A percentile compares a stretch with the other conserved stretches of the same genome.
phyloP scores from a whole-genome alignment of 2,888 invertebrate genomes.

The Tillus elongatus region DNA sequence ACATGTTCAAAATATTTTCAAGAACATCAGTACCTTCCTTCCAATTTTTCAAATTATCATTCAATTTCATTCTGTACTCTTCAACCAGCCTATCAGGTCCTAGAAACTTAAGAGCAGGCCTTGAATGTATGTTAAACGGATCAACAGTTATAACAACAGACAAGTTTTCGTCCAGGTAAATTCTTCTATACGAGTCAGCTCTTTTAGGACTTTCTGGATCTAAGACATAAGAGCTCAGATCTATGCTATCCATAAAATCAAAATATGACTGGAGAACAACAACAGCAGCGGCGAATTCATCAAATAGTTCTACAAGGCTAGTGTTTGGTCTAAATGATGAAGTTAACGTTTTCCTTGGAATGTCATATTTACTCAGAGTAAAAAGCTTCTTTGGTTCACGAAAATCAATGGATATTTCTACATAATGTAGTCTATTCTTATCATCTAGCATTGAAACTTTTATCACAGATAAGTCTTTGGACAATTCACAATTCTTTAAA shows the following conservation, averaged over 20 bases:
- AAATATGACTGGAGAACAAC: constrained; percentile 37
- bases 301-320: constrained; percentile 30
- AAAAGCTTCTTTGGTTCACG: constrained; percentile 25
- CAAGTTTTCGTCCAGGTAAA: constrained; percentile 37
- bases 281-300: constrained; percentile 28
- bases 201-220: constrained; percentile 38
- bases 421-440: constrained; percentile 23
- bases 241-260: constrained; percentile 39
- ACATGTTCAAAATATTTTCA: constrained; percentile 34
- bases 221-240: constrained; percentile 36
- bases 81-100: constrained; percentile 36
- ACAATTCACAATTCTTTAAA: constrained; percentile 23
- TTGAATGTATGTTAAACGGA: constrained; percentile 29
- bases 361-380: constrained; percentile 24
- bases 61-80: constrained; percentile 28
- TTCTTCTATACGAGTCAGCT: constrained; percentile 36
- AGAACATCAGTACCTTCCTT: constrained; percentile 28
- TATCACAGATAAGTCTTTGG: constrained; percentile 25
- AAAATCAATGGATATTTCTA: constrained; percentile 26
- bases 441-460: constrained; percentile 23
- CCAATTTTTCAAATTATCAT: constrained; percentile 38
- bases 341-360: constrained; percentile 25
- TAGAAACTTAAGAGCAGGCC: constrained; percentile 39
- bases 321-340: constrained; percentile 18
- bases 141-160: constrained; percentile 38